phyloP scores from a whole-genome alignment of 2,113 vertebrate species.

The Onychorhynchus coronatus region DNA sequence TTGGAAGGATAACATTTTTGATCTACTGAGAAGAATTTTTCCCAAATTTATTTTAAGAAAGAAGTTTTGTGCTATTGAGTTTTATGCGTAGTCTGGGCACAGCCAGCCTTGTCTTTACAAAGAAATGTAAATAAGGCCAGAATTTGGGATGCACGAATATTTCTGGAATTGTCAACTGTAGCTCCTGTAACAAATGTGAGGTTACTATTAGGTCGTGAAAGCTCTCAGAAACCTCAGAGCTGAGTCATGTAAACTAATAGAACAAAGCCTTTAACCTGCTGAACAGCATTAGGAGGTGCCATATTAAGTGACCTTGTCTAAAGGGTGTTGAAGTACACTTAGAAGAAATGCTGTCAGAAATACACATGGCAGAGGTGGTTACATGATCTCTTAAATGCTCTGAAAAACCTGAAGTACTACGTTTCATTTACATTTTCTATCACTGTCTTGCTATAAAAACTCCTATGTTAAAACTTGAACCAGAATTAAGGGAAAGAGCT shows the following conservation, averaged over 20 bases:
- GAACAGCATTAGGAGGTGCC: not conserved
- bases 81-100: not conserved
- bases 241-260: not conserved
- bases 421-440: not conserved
- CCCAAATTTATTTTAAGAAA: not conserved
- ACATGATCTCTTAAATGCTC: not conserved
- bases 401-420: not conserved
- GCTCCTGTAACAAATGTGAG: not conserved
- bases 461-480: not conserved
- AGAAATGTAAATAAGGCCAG: not conserved
- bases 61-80: not conserved
- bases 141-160: not conserved
- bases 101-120: not conserved
- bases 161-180: not conserved
- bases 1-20: not conserved
- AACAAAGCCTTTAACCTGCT: not conserved
- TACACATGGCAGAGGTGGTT: not conserved
- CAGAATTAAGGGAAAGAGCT: not conserved
- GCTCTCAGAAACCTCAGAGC: not conserved
- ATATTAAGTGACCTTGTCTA: not conserved
- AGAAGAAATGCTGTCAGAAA: not conserved
- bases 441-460: not conserved
- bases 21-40: not conserved
- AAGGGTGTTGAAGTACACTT: not conserved
- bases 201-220: not conserved